Evolutionary conservation across 2,113 vertebrate genomes (phyloP).

Genomic region (Dipodomys ordii): DNA sequence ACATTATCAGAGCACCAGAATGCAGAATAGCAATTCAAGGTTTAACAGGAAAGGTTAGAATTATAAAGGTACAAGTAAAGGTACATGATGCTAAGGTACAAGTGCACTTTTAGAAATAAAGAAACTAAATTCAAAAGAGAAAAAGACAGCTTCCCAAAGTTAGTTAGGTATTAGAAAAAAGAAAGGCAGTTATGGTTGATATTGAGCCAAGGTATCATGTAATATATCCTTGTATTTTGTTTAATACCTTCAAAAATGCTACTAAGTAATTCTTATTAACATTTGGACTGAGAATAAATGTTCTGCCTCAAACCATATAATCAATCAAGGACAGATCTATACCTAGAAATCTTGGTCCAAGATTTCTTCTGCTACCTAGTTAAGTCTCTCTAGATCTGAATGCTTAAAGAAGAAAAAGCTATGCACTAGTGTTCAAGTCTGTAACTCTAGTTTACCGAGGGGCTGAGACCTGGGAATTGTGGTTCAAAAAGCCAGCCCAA

Average conservation of each 20-base stretch:
- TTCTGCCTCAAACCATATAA: neutral
- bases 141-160: neutral
- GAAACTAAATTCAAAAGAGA: neutral
- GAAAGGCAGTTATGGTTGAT: neutral
- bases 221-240: neutral
- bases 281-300: neutral
- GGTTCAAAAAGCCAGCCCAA: no score
- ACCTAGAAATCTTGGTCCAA: neutral
- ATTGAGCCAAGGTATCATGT: neutral
- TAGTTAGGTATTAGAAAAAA: neutral
- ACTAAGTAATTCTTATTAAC: neutral
- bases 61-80: neutral
- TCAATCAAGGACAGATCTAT: neutral
- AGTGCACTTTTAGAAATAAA: constrained; percentile 33
- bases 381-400: neutral
- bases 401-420: neutral
- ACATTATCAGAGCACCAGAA: neutral
- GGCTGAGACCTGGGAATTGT: no score
- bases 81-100: neutral
- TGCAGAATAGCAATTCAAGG: neutral
- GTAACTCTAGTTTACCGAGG: no score
- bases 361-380: neutral
- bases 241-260: neutral
- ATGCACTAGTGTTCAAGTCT: no score
- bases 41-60: neutral